A percentile compares a stretch with the other conserved stretches of the same genome.
phyloP scores from a whole-genome alignment of 1,140 invertebrate genomes.

The Zaprionus inermis region DNA sequence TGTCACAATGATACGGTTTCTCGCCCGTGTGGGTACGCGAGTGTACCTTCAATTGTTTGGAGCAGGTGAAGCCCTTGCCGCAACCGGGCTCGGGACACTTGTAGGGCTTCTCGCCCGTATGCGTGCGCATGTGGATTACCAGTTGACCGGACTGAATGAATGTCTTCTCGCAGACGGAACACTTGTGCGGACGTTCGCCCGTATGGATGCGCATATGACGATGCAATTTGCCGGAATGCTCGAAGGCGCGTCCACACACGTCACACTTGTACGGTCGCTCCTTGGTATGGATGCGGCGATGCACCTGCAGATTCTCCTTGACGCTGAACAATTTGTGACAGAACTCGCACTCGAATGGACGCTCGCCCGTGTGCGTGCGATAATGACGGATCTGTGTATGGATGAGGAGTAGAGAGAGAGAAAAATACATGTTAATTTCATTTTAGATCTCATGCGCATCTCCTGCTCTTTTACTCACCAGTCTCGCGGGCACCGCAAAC shows the following conservation, averaged over 20 bases:
- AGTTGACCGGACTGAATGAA: constrained; percentile 95
- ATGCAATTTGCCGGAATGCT: constrained; percentile 96
- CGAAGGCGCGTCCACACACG: constrained; percentile 95
- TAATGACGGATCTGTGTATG: constrained; percentile 89
- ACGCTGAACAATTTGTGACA: constrained; percentile 96
- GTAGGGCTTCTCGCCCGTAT: constrained; percentile 96
- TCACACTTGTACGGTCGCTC: constrained; percentile 92
- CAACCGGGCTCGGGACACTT: constrained; percentile 92
- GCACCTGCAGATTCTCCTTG: constrained; percentile 96
- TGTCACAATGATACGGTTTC: constrained; percentile 89
- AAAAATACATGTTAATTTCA: no score
- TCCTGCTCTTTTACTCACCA: constrained; percentile 86
- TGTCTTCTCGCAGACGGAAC: constrained; percentile 95
- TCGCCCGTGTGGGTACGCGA: constrained; percentile 93
- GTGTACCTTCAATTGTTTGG: constrained; percentile 95
- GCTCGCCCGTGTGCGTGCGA: constrained; percentile 94
- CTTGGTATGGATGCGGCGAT: constrained; percentile 96
- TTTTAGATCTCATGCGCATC: no score
- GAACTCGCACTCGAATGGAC: constrained; percentile 95
- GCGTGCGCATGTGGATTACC: constrained; percentile 93
- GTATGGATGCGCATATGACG: constrained; percentile 97
- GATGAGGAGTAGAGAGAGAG: background rate
- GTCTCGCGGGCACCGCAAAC: constrained; percentile 94
- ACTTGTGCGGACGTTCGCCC: constrained; percentile 96
- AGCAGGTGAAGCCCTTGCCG: constrained; percentile 94